Percentiles rank a stretch among this genome's conserved stretches.
Conservation (phyloP, 2,888 invertebrate species). For the Conomelus anceps region DNA sequence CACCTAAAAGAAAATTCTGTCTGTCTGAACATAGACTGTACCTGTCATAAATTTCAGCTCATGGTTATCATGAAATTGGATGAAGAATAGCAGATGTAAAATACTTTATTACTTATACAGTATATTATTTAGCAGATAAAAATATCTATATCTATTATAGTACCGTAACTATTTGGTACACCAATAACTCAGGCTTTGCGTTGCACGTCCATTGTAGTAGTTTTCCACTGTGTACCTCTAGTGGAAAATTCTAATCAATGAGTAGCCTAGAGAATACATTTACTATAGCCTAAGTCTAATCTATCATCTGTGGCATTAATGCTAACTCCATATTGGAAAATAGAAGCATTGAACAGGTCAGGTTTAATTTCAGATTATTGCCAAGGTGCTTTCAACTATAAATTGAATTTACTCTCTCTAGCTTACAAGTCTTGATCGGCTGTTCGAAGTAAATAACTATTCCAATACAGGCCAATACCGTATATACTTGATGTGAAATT, state of each 20-base stretch:
- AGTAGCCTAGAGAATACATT: neutral
- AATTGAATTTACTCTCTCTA: neutral
- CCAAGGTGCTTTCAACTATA: neutral
- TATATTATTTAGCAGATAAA: too few relatives aligned
- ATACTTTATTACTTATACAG: too few relatives aligned
- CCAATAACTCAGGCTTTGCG: too few relatives aligned
- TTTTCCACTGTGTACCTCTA: neutral
- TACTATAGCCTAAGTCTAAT: too few relatives aligned
- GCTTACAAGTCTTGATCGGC: neutral
- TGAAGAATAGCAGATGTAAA: too few relatives aligned
- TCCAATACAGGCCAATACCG: neutral
- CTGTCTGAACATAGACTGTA: too few relatives aligned
- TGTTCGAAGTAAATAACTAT: neutral
- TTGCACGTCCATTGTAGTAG: neutral
- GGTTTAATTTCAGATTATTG: neutral
- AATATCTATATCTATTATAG: too few relatives aligned
- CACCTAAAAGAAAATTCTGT: too few relatives aligned
- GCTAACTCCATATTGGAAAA: neutral
- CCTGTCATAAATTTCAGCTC: too few relatives aligned
- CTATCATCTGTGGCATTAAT: neutral
- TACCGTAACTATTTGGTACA: too few relatives aligned
- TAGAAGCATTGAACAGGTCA: neutral
- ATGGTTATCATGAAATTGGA: too few relatives aligned
- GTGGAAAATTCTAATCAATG: neutral
- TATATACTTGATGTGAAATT: neutral